Percentiles rank a stretch among this genome's conserved stretches.
Evolutionary conservation across 1,140 invertebrate species (phyloP).

Genomic region (Drosophila virilis): DNA sequence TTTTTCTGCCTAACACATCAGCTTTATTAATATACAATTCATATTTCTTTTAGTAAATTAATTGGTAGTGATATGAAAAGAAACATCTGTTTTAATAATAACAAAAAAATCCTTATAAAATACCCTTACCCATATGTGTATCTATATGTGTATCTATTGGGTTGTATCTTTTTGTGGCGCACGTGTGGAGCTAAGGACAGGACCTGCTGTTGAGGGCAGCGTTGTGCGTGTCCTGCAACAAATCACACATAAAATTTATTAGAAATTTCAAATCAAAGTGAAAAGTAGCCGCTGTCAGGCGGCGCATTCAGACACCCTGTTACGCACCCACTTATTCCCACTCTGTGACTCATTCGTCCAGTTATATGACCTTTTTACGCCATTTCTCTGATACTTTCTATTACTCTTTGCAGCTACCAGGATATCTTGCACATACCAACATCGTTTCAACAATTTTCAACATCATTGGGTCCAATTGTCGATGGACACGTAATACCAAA

Average conservation of each 20-base stretch:
- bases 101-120: too few species aligned
- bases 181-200: slow-evolving; percentile 43
- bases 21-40: not conserved
- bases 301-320: slow-evolving; percentile 9
- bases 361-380: slow-evolving; percentile 73
- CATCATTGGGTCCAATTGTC: slow-evolving; percentile 91
- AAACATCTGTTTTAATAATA: slow-evolving; percentile 15
- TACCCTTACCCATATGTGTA: too few species aligned
- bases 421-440: slow-evolving; percentile 90
- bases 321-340: not conserved
- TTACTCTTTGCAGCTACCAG: slow-evolving; percentile 85
- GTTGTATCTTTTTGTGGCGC: slow-evolving; percentile 69
- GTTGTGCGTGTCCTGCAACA: slow-evolving; percentile 55
- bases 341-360: slow-evolving; percentile 43
- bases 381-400: slow-evolving; percentile 61
- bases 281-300: slow-evolving; percentile 75
- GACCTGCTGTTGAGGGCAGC: slow-evolving; percentile 12
- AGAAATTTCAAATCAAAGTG: slow-evolving; percentile 80
- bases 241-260: slow-evolving; percentile 82
- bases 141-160: slow-evolving; percentile 65
- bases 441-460: slow-evolving; percentile 87
- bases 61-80: slow-evolving; percentile 4
- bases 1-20: not conserved
- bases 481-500: slow-evolving; percentile 93
- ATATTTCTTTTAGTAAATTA: not conserved